phyloP scores from a whole-genome alignment of 1,140 invertebrate species.

The Wiebesia pumilae region DNA sequence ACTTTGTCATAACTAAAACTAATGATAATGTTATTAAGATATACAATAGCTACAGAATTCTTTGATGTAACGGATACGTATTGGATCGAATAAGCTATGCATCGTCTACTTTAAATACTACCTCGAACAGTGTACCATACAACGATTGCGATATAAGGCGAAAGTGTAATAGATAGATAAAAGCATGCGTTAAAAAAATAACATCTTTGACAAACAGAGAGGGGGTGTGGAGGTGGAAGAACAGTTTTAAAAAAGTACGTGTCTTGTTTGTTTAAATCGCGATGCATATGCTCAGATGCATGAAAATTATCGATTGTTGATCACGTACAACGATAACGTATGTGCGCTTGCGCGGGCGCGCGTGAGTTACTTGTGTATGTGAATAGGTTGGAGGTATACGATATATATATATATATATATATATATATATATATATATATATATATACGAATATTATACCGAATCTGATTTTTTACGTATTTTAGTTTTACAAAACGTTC shows the following conservation, averaged over 20 bases:
- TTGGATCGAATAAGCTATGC: neutral
- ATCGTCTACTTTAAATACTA: neutral
- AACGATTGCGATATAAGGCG: neutral
- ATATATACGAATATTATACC: neutral
- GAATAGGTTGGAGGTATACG: neutral
- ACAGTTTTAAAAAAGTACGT: constrained; percentile 38
- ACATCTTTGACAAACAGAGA: constrained; percentile 62
- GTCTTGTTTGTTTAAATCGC: neutral
- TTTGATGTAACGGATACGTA: no score
- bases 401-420: neutral
- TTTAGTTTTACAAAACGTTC: neutral
- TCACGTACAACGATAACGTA: neutral
- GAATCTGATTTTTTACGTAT: neutral
- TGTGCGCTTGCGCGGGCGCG: neutral
- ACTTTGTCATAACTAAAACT: no score
- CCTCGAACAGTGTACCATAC: neutral
- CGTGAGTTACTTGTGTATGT: neutral
- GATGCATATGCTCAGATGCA: neutral
- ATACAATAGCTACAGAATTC: no score
- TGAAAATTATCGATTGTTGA: neutral
- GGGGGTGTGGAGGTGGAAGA: constrained; percentile 64
- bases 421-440: no score
- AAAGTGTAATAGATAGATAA: constrained; percentile 48
- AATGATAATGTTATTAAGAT: no score
- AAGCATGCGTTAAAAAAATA: constrained; percentile 70